These are phyloP conservation scores for Megalops cyprinoides DNA, from an alignment of 2,797 vertebrate species.

Conservation along the genomic window DNA sequence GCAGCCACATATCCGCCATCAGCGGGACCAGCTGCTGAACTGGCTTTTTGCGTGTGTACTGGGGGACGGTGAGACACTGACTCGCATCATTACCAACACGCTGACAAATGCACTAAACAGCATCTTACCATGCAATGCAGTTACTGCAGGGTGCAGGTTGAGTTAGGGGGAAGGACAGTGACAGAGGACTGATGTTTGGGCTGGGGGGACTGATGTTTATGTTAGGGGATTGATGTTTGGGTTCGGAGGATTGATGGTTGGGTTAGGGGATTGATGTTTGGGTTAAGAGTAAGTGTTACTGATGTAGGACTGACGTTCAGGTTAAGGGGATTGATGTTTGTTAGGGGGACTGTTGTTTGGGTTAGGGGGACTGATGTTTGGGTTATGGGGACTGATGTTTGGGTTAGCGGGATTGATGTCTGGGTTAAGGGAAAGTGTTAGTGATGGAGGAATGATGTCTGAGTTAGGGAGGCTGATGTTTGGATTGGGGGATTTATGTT, in stretches of 20 bases:
- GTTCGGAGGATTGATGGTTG: no score
- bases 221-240: constrained; percentile 40
- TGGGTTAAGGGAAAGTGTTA: no score
- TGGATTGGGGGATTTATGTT: constrained; percentile 33
- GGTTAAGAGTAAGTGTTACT: no score
- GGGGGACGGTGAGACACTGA: constrained; percentile 48
- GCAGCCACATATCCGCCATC: constrained; percentile 79
- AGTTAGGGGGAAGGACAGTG: no score
- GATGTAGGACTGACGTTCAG: no score
- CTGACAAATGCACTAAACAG: constrained; percentile 59
- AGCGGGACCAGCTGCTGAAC: constrained; percentile 77
- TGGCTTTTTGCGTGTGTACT: constrained; percentile 70
- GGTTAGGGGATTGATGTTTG: no score
- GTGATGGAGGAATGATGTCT: no score
- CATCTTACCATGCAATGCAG: constrained; percentile 24
- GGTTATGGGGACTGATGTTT: not conserved
- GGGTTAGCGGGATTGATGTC: no score
- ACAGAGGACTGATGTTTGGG: constrained; percentile 35
- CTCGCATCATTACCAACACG: constrained; percentile 66
- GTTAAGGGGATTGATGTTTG: no score
- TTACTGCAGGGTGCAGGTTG: no score
- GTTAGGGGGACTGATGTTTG: constrained; percentile 34
- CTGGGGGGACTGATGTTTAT: constrained; percentile 39
- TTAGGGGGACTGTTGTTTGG: no score
- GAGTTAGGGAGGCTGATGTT: no score